Evolutionary conservation across 64 coral and sea anemone species (phyloP).

Genomic region (Dendrophyllia cribrosa): DNA sequence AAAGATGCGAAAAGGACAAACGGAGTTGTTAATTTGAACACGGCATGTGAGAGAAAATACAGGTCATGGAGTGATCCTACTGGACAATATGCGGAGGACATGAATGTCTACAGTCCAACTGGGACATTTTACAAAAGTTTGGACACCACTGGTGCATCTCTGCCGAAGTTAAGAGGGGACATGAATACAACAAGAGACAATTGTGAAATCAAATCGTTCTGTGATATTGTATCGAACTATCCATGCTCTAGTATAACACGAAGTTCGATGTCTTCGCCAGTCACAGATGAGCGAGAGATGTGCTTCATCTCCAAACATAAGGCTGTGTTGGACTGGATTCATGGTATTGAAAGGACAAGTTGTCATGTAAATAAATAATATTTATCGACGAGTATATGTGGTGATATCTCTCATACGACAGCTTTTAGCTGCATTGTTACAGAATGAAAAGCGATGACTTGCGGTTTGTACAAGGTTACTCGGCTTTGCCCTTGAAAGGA

Average conservation of each 20-base stretch:
- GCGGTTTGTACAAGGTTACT: too few species aligned
- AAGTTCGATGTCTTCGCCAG: not conserved
- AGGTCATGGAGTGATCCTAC: constrained; percentile 12
- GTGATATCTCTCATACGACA: too few species aligned
- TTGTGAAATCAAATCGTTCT: constrained; percentile 26
- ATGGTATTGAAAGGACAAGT: not conserved
- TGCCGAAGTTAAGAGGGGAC: not conserved
- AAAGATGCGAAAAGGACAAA: not conserved
- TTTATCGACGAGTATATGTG: too few species aligned
- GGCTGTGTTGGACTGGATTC: constrained; percentile 2
- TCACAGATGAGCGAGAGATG: not conserved
- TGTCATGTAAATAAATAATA: not conserved
- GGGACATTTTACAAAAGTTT: not conserved
- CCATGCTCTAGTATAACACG: not conserved
- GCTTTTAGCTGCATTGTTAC: too few species aligned
- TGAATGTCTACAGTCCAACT: not conserved
- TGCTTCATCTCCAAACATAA: constrained; percentile 18
- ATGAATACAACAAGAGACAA: not conserved
- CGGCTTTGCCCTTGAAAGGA: too few species aligned
- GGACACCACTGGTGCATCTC: too few species aligned
- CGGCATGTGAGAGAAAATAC: constrained; percentile 13
- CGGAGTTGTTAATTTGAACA: not conserved
- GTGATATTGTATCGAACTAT: constrained; percentile 17
- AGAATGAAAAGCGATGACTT: too few species aligned
- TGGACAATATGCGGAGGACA: not conserved